Conservation (phyloP, 1,140 invertebrate genomes). For the Neodiprion fabricii region DNA sequence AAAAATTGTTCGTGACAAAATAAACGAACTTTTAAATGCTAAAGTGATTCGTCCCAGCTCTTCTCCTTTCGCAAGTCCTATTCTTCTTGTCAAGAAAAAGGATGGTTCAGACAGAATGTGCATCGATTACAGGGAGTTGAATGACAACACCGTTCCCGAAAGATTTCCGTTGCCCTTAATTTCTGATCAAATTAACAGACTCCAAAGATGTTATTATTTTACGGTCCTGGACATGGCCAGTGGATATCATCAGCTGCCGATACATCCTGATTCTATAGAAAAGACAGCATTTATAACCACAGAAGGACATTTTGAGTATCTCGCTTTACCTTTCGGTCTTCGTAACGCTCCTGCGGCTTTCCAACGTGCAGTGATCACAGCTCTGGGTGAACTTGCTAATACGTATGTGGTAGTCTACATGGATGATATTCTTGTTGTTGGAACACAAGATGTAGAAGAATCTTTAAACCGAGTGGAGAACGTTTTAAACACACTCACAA, state of each 20-base stretch:
- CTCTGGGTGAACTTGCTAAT: too few species aligned
- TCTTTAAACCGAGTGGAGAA: slow-evolving; percentile 16
- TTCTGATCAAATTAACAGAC: slow-evolving; percentile 47
- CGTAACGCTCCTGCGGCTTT: slow-evolving; percentile 22
- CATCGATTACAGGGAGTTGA: not conserved
- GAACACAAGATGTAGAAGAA: too few species aligned
- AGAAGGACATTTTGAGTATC: slow-evolving; percentile 15
- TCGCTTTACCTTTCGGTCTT: slow-evolving; percentile 39
- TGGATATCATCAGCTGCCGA: not conserved
- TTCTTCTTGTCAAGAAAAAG: not conserved
- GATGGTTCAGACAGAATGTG: slow-evolving; percentile 1
- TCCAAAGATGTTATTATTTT: slow-evolving; percentile 45
- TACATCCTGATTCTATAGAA: not conserved
- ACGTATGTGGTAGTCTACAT: too few species aligned
- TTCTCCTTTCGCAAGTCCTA: not conserved
- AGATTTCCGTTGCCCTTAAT: slow-evolving; percentile 43
- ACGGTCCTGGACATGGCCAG: slow-evolving; percentile 37
- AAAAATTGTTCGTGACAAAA: not conserved
- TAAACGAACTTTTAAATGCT: not conserved
- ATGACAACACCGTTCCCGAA: not conserved
- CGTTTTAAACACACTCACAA: slow-evolving; percentile 27
- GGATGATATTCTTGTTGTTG: too few species aligned
- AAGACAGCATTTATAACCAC: not conserved
- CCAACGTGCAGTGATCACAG: too few species aligned
- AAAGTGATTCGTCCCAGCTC: not conserved